Evolutionary conservation across 2,113 vertebrate genomes (phyloP).

Genomic region (Mugil cephalus): DNA sequence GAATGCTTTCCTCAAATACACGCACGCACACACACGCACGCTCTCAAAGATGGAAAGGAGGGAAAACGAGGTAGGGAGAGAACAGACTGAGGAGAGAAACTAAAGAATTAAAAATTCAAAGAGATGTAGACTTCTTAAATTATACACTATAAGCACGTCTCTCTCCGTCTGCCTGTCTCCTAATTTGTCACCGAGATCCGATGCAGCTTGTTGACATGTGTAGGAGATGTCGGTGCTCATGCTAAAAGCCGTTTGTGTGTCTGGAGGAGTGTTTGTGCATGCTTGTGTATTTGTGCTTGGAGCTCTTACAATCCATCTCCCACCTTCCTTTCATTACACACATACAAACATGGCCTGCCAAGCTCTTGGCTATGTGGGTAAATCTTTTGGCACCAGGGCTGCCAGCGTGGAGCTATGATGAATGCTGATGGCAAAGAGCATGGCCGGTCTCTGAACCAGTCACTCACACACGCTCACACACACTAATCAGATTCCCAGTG

Average conservation of each 20-base stretch:
- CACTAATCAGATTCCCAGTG: conserved; percentile 79
- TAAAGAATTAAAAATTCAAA: conserved; percentile 1
- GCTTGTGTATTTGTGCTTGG: conserved; percentile 59
- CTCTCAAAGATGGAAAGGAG: conserved; percentile 23
- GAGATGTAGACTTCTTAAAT: conserved; percentile 27
- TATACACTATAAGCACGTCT: conserved; percentile 39
- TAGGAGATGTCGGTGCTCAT: conserved; percentile 63
- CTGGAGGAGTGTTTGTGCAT: conserved; percentile 57
- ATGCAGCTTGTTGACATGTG: conserved; percentile 78
- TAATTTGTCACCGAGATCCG: conserved; percentile 70
- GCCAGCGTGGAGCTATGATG: conserved; percentile 76
- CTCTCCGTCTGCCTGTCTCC: conserved; percentile 44
- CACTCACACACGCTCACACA: conserved; percentile 59
- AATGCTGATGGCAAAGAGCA: conserved; percentile 82
- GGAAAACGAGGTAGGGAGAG: conserved; percentile 20
- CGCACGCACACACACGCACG: not conserved
- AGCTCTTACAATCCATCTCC: conserved; percentile 54
- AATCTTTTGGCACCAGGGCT: conserved; percentile 77
- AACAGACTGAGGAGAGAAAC: not conserved
- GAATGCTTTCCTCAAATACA: conserved; percentile 65
- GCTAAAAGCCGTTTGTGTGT: conserved; percentile 72
- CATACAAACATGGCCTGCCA: conserved; percentile 59
- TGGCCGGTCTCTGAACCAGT: conserved; percentile 72
- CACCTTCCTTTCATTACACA: conserved; percentile 33
- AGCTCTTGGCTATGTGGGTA: conserved; percentile 75